Base-by-base conservation (phyloP, 2,888 invertebrate species). In the Callinectes sapidus region DNA sequence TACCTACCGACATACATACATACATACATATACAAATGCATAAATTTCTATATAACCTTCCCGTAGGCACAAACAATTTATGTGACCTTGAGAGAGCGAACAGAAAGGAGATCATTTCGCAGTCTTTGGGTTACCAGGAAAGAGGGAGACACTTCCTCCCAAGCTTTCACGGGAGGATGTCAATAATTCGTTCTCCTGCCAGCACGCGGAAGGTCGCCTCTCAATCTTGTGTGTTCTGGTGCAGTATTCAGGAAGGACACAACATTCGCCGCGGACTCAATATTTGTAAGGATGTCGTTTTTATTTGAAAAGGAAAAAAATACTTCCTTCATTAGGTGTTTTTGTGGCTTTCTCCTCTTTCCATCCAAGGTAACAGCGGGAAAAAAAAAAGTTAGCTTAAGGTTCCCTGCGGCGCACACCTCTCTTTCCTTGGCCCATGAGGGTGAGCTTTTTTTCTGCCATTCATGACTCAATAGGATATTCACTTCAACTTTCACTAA, bases 121-220 rank as follows among this genome's bases (percentile, higher is more conserved):
- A 81, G 35, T 81, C 71, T 35, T 81, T 81, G 35, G 35, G 81
- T 81, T 81, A 81, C 81, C 32, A 81, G 81, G 81, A 81, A 81
- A 32, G 81, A 81, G 32, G 81, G 35, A 81, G 6, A 35, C 35
- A 35, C 35, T 81, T 81, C 81, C 81, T 35, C 35, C n/a, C 18
- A 18, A 10, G 81, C 28, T 35, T 32, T 35, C 35, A 81, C 81
- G 35, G 81, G 16, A 81, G 81, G 81, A 81, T 32, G 35, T 13
- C 32, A 71, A 35, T 81, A 35, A 81, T 81, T 32, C 81, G 35
- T n/a, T 28, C 81, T 81, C 14, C 35, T 32, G 14, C 35, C 81
- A 32, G 81, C 81, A 35, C 14, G 35, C 16, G 81, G 81, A 81
- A 81, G 81, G 81, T 81, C 77, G 77, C 23, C 14, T 28, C 32